Conservation (phyloP, 2,888 invertebrate species). For the Candidula unifasciata region DNA sequence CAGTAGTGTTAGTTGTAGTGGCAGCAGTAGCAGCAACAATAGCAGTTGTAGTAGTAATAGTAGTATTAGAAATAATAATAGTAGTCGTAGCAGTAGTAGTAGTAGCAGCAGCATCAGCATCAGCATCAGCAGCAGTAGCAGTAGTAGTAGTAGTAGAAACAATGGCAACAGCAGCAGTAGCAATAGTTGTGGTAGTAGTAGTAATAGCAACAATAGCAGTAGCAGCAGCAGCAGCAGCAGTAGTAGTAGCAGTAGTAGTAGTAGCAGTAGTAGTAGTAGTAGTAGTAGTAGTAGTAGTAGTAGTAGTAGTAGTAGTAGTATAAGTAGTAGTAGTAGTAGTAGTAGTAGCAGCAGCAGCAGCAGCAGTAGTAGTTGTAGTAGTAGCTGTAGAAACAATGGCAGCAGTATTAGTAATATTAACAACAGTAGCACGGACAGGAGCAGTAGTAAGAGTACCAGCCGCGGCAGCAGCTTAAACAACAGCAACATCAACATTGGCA, state of each 20-base stretch:
- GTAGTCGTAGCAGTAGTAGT: constrained; percentile 40
- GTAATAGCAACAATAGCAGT: constrained; percentile 26
- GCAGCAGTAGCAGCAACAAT: constrained; percentile 28
- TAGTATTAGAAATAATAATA: constrained; percentile 35
- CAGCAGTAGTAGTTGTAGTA: constrained; percentile 34
- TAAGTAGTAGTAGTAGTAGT: constrained; percentile 1
- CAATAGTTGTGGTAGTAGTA: constrained; percentile 9
- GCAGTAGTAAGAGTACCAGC: too few species aligned
- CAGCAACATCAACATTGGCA: too few species aligned
- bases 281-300: background rate
- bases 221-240: constrained; percentile 33
- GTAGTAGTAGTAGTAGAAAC: constrained; percentile 40
- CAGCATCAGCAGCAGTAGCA: constrained; percentile 24
- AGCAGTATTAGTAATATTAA: constrained; percentile 31
- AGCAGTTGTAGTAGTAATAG: constrained; percentile 37
- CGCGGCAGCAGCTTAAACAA: too few species aligned
- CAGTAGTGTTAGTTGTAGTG: constrained; percentile 30
- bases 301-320: constrained; percentile 42
- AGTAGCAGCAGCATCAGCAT: constrained; percentile 13
- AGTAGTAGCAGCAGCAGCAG: constrained; percentile 10
- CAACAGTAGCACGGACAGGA: background rate
- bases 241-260: constrained; percentile 31
- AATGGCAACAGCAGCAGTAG: constrained; percentile 33
- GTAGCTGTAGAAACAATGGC: constrained; percentile 29
- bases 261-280: background rate